These are phyloP conservation scores for Caradrina kadenii DNA, from an alignment of 2,888 invertebrate species.

Conservation along the genomic window DNA sequence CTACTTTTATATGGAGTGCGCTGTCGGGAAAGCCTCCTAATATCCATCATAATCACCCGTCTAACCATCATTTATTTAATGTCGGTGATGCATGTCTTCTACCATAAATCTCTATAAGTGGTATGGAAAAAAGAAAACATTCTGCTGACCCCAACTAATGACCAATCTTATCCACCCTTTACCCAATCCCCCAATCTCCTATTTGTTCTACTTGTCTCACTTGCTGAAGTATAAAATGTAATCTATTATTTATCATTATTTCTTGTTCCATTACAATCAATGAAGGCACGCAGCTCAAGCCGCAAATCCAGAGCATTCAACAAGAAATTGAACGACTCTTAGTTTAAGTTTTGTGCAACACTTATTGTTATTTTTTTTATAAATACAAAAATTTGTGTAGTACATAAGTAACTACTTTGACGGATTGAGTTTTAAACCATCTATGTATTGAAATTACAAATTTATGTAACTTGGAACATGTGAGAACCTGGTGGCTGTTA, in stretches of 20 bases:
- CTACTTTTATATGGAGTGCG: too few relatives aligned
- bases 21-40: too few relatives aligned
- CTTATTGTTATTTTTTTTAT: conserved; percentile 68
- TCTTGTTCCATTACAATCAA: conserved; percentile 98
- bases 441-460: conserved; percentile 24
- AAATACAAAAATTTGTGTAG: conserved; percentile 39
- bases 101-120: background rate
- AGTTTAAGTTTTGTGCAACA: conserved; percentile 87
- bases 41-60: background rate
- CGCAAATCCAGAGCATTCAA: conserved; percentile 97
- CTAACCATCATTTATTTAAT: background rate
- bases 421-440: conserved; percentile 15
- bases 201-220: too few relatives aligned
- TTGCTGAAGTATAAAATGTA: too few relatives aligned
- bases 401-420: conserved; percentile 19
- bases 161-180: too few relatives aligned
- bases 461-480: too few relatives aligned
- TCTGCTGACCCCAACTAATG: too few relatives aligned
- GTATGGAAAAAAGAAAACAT: too few relatives aligned
- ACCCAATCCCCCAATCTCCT: too few relatives aligned
- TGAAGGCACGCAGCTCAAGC: conserved; percentile 99
- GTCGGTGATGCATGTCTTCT: background rate
- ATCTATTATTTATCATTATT: conserved; percentile 92
- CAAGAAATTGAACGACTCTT: conserved; percentile 99
- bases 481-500: too few relatives aligned